Conservation (phyloP, 2,113 vertebrate genomes). For the Lagopus leucura region DNA sequence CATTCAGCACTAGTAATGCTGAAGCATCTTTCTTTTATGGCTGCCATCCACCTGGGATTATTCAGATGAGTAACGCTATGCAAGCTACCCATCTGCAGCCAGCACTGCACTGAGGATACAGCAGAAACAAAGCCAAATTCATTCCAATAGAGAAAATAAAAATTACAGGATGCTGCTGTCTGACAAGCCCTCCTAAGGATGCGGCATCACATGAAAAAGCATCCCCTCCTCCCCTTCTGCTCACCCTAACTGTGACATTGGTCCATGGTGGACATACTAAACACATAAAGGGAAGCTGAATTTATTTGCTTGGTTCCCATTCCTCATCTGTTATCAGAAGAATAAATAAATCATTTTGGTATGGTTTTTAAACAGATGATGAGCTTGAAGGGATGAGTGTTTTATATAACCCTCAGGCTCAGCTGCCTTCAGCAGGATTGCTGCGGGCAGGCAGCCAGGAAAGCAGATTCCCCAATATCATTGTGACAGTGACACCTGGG, state of each 20-base stretch:
- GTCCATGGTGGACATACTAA: not conserved
- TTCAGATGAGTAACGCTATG: not conserved
- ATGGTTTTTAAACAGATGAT: constrained; percentile 43
- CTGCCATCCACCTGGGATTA: constrained; percentile 19
- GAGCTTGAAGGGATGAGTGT: constrained; percentile 1
- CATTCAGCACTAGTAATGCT: not conserved
- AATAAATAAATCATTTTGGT: not conserved
- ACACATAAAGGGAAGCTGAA: constrained; percentile 22
- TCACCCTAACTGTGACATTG: not conserved
- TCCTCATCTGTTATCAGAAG: not conserved
- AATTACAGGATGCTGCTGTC: not conserved
- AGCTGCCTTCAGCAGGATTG: constrained; percentile 34
- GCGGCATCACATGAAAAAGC: not conserved
- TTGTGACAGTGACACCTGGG: constrained; percentile 20
- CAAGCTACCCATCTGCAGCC: not conserved
- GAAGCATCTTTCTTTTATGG: not conserved
- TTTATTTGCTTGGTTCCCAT: not conserved
- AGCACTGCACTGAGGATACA: not conserved
- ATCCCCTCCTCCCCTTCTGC: not conserved
- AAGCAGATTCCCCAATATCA: not conserved
- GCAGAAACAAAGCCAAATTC: constrained; percentile 24
- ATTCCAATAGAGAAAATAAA: not conserved
- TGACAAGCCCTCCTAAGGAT: not conserved
- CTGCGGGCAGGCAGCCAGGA: constrained; percentile 14
- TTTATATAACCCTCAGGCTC: constrained; percentile 7